Base-by-base conservation (phyloP, 2,888 invertebrate species). In the Suillia variegata region DNA sequence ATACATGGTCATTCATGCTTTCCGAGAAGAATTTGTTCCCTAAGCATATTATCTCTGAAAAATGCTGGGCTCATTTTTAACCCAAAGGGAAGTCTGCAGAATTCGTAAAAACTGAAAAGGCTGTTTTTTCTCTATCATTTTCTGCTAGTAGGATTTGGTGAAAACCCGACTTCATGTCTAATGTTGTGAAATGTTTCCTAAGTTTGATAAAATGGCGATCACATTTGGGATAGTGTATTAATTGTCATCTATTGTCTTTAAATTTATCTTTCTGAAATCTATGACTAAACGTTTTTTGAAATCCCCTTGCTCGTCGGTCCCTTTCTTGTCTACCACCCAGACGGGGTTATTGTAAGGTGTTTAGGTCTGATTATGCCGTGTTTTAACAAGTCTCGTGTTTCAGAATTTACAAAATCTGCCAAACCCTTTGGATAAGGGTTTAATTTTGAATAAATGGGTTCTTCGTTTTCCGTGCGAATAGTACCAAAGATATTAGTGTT, bases 131-230 rank as follows among this genome's bases (percentile, higher is more conserved):
- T 12, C 18, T 50, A 24, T 50, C 50, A 2, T 24, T 6, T 24
- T 50, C 18, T n/a, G 38, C 8, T 13, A 38, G 38, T n/a, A 38
- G 15, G 4, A 38, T 38, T 38, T 38, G 38, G 15, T 38, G 38
- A n/a, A 38, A n/a, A 4, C 38, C 38, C 4, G 38, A 38, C n/a
- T 38, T 38, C 6, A 55, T 17, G 21, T 55, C 55, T 8, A 55
- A n/a, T 10, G 55, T 55, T 13, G 47, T 31, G n/a, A 55, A 56
- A 33, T 38, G 50, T 22, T 56, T n/a, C 49, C 33, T 10, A 56
- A 26, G 8, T 55, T 55, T 1, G 17, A 18, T 13, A 55, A 20
- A 8, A 55, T 47, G 10, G 2, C 12, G 6, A 10, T 54, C 34
- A 52, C 13, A 34, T 52, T 52, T 4, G 34, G 52, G n/a, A 52